phyloP scores from a whole-genome alignment of 1,140 invertebrate species.

The Drosophila ohnishii region DNA sequence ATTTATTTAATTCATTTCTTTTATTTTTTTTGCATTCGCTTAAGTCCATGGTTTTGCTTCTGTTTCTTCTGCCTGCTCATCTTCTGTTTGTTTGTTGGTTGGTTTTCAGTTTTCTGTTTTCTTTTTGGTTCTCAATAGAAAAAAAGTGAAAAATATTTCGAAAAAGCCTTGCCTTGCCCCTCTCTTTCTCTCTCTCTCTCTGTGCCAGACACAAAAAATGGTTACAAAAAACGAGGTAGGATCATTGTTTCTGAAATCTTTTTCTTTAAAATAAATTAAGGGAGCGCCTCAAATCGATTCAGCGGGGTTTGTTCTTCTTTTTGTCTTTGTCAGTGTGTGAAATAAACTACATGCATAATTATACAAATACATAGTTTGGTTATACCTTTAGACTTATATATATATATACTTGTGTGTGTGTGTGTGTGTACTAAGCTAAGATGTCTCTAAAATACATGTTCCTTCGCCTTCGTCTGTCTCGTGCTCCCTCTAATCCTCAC shows the following conservation, averaged over 20 bases:
- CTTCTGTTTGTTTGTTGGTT: constrained; percentile 31
- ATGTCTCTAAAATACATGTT: constrained; percentile 48
- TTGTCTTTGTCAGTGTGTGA: constrained; percentile 36
- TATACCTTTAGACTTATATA: constrained; percentile 70
- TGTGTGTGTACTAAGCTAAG: constrained; percentile 51
- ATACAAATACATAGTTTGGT: constrained; percentile 76
- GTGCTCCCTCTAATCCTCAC: neutral
- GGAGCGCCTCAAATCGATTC: constrained; percentile 39
- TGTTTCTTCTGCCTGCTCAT: constrained; percentile 23
- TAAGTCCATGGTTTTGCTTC: constrained; percentile 68
- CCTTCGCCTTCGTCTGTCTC: neutral
- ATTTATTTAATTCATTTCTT: constrained; percentile 50
- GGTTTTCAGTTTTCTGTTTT: constrained; percentile 15
- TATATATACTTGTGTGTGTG: constrained; percentile 13
- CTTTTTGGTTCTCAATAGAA: constrained; percentile 63
- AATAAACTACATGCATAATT: constrained; percentile 63
- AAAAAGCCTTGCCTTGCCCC: constrained; percentile 53
- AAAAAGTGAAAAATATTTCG: constrained; percentile 69
- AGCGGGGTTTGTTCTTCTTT: neutral
- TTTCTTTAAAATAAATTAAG: constrained; percentile 27
- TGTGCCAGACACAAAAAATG: constrained; percentile 13
- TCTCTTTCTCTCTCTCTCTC: constrained; percentile 38
- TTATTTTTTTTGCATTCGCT: constrained; percentile 55
- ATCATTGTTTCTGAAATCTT: constrained; percentile 64
- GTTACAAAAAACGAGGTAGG: constrained; percentile 80